Conservation (phyloP, 2,888 invertebrate genomes). For the Cataglyphis livida region DNA sequence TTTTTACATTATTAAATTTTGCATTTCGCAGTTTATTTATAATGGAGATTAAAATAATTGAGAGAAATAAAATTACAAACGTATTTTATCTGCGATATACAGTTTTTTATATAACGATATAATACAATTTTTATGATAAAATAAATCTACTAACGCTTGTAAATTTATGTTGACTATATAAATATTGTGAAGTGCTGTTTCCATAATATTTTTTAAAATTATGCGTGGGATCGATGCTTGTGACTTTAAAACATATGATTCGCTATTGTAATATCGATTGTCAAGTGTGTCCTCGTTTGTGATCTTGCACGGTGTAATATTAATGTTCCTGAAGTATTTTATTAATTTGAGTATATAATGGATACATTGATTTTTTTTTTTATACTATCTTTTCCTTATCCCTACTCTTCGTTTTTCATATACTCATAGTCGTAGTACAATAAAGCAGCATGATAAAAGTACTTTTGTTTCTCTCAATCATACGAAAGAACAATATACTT, state of each 20-base stretch:
- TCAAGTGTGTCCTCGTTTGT: neutral
- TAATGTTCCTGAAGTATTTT: neutral
- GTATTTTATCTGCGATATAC: neutral
- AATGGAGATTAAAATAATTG: neutral
- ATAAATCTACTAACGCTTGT: neutral
- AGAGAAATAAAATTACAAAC: neutral
- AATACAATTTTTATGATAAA: neutral
- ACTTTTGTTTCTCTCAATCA: slow-evolving; percentile 40
- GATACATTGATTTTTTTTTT: neutral
- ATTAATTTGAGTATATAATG: slow-evolving; percentile 19
- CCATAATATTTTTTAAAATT: neutral
- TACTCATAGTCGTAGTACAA: neutral
- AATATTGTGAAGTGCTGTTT: neutral
- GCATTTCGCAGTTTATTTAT: neutral
- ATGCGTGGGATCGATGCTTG: neutral
- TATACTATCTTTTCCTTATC: neutral
- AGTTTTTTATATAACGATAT: neutral
- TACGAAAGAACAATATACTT: slow-evolving; percentile 54
- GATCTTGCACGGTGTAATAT: neutral
- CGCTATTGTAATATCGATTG: slow-evolving; percentile 23
- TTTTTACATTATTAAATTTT: neutral
- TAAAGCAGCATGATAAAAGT: slow-evolving; percentile 36
- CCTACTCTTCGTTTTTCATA: neutral
- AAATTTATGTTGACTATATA: neutral
- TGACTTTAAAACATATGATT: neutral